Evolutionary conservation across 2,797 vertebrate genomes (phyloP).

Genomic region (Labroides dimidiatus): DNA sequence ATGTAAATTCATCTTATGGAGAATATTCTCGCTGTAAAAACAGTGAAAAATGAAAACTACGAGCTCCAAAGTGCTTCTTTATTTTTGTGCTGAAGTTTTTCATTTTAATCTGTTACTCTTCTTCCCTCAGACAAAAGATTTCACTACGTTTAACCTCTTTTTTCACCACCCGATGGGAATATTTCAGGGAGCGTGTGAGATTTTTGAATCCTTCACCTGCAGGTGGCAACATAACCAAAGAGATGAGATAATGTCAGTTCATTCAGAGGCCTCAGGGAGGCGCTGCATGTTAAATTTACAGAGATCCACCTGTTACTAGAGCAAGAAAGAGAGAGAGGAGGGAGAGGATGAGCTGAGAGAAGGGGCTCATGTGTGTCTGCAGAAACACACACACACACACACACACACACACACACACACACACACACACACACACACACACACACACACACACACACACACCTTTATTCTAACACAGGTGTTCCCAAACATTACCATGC

Average conservation of each 20-base stretch:
- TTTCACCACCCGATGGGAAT: accelerated
- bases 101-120: background rate
- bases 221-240: conserved; percentile 54
- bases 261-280: conserved; percentile 30
- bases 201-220: conserved; percentile 10
- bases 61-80: background rate
- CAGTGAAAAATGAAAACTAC: background rate
- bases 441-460: too few species aligned
- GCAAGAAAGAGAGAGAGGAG: conserved; percentile 3
- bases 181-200: background rate
- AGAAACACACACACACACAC: background rate
- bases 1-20: too few species aligned
- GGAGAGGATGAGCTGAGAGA: conserved; percentile 6
- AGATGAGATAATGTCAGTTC: background rate
- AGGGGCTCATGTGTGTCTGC: background rate
- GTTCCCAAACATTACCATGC: too few species aligned
- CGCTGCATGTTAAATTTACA: background rate
- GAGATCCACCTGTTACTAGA: conserved; percentile 44
- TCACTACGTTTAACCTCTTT: background rate
- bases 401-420: too few species aligned
- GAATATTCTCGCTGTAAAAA: background rate
- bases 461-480: background rate
- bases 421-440: too few species aligned
- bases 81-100: background rate
- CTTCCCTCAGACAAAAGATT: background rate